phyloP scores from a whole-genome alignment of 1,140 invertebrate species.

The Sminthurides bifidus region DNA sequence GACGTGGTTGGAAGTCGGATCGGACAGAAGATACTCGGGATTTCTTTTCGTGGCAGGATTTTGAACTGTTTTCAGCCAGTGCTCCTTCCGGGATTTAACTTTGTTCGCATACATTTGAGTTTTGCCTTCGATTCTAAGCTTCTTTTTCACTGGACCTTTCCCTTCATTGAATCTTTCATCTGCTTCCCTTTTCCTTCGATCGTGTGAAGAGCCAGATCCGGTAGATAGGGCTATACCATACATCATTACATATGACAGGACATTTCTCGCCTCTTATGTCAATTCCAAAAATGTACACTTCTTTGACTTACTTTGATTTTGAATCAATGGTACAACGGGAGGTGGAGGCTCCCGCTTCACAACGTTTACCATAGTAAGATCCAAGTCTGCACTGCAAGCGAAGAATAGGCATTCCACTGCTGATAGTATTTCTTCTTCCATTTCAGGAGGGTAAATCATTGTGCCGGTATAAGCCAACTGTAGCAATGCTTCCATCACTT shows the following conservation, averaged over 20 bases:
- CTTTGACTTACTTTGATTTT: not conserved
- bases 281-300: not conserved
- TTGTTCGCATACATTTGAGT: too few relatives aligned
- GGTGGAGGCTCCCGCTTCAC: not conserved
- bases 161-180: not conserved
- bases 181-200: not conserved
- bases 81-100: too few relatives aligned
- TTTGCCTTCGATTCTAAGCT: too few relatives aligned
- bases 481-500: slow-evolving; percentile 17
- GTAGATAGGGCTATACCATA: too few relatives aligned
- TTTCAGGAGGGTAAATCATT: slow-evolving; percentile 12
- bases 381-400: slow-evolving; percentile 7
- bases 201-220: too few relatives aligned
- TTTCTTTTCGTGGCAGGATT: too few relatives aligned
- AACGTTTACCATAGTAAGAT: not conserved
- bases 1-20: too few relatives aligned
- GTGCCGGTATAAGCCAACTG: slow-evolving; percentile 22
- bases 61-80: too few relatives aligned
- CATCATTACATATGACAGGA: too few relatives aligned
- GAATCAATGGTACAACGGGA: not conserved
- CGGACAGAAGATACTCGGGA: too few relatives aligned
- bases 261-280: not conserved
- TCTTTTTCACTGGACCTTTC: too few relatives aligned
- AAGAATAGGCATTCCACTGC: slow-evolving; percentile 16
- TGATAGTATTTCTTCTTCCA: slow-evolving; percentile 10